phyloP scores from a whole-genome alignment of 2,888 invertebrate species.

The Spatulosminthurus flaviceps region DNA sequence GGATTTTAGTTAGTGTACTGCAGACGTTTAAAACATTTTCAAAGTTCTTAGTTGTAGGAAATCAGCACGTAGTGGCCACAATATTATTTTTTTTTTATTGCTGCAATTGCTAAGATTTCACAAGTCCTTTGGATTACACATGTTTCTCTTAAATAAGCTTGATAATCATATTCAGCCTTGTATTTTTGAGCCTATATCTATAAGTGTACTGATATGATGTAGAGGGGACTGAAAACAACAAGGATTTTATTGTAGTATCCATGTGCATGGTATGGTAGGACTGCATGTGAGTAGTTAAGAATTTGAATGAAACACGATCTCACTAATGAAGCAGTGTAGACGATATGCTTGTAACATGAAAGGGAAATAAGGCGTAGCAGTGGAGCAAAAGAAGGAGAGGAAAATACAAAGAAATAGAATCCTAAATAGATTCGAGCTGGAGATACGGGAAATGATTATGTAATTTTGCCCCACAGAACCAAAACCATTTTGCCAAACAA shows the following conservation, averaged over 20 bases:
- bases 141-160: neutral
- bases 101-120: neutral
- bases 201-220: too few relatives aligned
- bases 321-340: conserved; percentile 10
- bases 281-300: neutral
- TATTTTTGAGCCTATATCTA: too few relatives aligned
- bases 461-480: conserved; percentile 7
- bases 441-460: conserved; percentile 13
- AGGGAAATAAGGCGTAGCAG: conserved; percentile 5
- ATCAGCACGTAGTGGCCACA: neutral
- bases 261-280: too few relatives aligned
- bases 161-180: neutral
- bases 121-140: neutral
- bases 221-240: too few relatives aligned
- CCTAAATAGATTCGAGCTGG: neutral
- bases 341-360: neutral
- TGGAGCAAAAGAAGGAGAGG: neutral
- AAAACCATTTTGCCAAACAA: conserved; percentile 1
- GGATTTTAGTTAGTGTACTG: too few relatives aligned
- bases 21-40: too few relatives aligned
- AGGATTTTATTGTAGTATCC: too few relatives aligned
- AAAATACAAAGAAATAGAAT: neutral
- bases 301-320: neutral
- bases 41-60: neutral
- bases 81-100: neutral